Conservation (phyloP, 2,113 vertebrate species). For the Pterocles orientalis region DNA sequence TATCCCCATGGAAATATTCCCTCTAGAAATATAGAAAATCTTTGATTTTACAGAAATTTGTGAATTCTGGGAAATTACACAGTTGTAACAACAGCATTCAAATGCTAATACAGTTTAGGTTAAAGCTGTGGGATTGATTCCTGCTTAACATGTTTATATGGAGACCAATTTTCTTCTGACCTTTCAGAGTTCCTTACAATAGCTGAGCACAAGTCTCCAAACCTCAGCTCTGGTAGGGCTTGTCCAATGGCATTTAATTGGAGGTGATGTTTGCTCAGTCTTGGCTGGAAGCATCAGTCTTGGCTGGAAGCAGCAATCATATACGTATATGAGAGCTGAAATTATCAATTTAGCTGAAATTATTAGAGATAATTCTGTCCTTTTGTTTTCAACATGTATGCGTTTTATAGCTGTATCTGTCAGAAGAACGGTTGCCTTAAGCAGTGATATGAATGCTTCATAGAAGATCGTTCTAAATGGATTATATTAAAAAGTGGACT, state of each 20-base stretch:
- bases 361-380: neutral
- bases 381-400: neutral
- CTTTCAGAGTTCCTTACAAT: neutral
- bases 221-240: neutral
- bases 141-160: neutral
- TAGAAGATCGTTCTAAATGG: neutral
- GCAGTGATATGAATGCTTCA: neutral
- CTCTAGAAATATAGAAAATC: conserved; percentile 8
- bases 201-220: neutral
- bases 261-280: neutral
- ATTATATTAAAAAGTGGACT: no score
- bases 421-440: neutral
- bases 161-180: neutral
- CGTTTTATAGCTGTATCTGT: neutral
- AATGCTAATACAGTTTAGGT: neutral
- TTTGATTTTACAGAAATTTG: conserved; percentile 15
- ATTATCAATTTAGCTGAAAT: neutral
- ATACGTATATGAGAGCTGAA: neutral
- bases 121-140: neutral
- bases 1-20: conserved; percentile 21
- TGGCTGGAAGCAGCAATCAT: neutral
- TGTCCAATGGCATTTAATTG: neutral
- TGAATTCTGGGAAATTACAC: neutral
- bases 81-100: neutral
- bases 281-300: neutral